phyloP scores from a whole-genome alignment of 2,797 vertebrate species.

The Scyliorhinus canicula region DNA sequence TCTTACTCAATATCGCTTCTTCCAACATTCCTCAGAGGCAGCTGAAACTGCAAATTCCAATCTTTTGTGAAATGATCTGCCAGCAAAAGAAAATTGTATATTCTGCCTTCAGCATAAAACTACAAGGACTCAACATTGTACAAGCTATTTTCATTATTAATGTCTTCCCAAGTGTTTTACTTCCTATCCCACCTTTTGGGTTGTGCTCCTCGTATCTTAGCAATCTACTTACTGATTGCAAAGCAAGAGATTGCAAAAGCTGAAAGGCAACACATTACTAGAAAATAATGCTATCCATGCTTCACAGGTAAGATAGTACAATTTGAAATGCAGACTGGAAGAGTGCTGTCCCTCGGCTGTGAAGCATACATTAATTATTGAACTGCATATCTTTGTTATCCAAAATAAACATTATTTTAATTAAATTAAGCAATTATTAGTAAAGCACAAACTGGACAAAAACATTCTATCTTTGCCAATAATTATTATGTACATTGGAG shows the following conservation, averaged over 20 bases:
- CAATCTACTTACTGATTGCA: background rate
- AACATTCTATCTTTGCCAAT: background rate
- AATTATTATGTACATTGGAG: background rate
- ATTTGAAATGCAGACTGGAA: background rate
- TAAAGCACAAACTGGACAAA: background rate
- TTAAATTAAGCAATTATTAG: background rate
- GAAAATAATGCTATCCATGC: background rate
- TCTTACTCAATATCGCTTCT: background rate
- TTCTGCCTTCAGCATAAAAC: constrained; percentile 13
- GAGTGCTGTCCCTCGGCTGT: background rate
- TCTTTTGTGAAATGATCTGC: background rate
- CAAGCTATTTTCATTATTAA: constrained; percentile 13
- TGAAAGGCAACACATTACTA: background rate
- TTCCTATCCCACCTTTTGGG: background rate
- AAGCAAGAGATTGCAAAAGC: background rate
- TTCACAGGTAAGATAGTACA: background rate
- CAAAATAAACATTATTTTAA: background rate
- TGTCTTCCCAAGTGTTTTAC: background rate
- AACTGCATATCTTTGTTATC: background rate
- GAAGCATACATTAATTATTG: background rate
- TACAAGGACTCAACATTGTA: background rate
- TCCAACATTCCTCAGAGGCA: background rate
- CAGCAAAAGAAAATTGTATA: background rate
- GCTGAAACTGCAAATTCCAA: background rate
- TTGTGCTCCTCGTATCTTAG: background rate